Conservation (phyloP, 2,113 vertebrate genomes). For the Equus przewalskii region DNA sequence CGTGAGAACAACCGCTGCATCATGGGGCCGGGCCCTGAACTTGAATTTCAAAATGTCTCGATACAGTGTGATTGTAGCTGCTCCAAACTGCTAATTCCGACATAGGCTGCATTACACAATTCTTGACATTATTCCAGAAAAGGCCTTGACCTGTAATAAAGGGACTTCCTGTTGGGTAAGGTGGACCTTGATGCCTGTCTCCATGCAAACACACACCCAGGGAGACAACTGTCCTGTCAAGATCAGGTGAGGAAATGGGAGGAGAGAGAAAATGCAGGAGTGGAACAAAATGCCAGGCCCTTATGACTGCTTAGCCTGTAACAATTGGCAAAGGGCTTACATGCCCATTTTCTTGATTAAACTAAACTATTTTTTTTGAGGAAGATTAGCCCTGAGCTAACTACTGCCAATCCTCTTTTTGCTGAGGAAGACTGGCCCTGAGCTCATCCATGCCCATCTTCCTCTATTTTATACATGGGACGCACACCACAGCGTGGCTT, state of each 20-base stretch:
- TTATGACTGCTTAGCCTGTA: background rate
- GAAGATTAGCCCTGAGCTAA: too few relatives aligned
- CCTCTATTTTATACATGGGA: too few relatives aligned
- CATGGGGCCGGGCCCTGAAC: too few relatives aligned
- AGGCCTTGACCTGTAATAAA: background rate
- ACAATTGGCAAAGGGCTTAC: background rate
- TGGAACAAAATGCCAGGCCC: background rate
- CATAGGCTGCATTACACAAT: background rate
- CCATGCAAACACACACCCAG: accelerated
- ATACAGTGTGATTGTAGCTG: background rate
- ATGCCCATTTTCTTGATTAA: background rate
- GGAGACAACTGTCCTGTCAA: background rate
- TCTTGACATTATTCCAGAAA: background rate
- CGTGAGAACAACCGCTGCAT: too few relatives aligned
- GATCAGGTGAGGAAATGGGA: background rate
- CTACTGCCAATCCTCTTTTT: too few relatives aligned
- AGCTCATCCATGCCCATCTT: too few relatives aligned
- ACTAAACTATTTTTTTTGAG: background rate
- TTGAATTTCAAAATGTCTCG: background rate
- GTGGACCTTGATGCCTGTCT: background rate
- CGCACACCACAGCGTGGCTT: too few relatives aligned
- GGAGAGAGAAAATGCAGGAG: background rate
- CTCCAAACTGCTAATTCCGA: background rate
- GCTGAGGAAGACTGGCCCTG: too few relatives aligned
- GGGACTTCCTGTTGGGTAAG: background rate